These are phyloP conservation scores for Myiotriccus ornatus DNA, from an alignment of 2,797 vertebrate genomes.

Conservation along the genomic window DNA sequence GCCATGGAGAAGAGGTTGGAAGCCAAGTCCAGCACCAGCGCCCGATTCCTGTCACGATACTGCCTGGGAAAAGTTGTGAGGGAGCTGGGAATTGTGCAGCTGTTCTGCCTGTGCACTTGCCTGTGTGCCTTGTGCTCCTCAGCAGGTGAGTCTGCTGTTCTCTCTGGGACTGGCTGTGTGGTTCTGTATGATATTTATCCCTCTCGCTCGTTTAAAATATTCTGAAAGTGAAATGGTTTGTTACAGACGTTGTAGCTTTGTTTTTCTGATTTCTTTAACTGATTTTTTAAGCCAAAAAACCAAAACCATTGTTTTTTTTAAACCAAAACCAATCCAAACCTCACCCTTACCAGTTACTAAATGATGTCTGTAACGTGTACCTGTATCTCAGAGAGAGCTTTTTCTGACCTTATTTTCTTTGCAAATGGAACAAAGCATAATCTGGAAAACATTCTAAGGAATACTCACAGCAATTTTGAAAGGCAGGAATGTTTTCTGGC, in stretches of 20 bases:
- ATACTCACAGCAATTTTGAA: neutral
- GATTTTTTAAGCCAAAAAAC: neutral
- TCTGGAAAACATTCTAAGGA: neutral
- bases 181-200: neutral
- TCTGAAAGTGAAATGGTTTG: neutral
- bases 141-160: constrained; percentile 70
- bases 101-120: constrained; percentile 71
- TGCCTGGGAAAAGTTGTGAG: constrained; percentile 50
- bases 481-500: neutral
- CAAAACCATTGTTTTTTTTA: neutral
- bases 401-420: neutral
- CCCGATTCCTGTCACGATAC: constrained; percentile 36
- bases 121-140: constrained; percentile 70
- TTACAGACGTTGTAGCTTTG: neutral
- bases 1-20: constrained; percentile 78
- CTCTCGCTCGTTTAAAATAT: neutral
- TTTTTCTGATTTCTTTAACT: neutral
- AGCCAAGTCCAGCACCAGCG: constrained; percentile 54
- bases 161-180: neutral
- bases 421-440: neutral
- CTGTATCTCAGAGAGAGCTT: neutral
- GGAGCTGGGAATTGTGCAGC: constrained; percentile 52
- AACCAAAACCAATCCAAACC: neutral
- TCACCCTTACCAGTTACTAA: neutral
- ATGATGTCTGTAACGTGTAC: neutral